These are phyloP conservation scores for Aphodius granarius DNA, from an alignment of 2,888 invertebrate genomes.

Conservation along the genomic window DNA sequence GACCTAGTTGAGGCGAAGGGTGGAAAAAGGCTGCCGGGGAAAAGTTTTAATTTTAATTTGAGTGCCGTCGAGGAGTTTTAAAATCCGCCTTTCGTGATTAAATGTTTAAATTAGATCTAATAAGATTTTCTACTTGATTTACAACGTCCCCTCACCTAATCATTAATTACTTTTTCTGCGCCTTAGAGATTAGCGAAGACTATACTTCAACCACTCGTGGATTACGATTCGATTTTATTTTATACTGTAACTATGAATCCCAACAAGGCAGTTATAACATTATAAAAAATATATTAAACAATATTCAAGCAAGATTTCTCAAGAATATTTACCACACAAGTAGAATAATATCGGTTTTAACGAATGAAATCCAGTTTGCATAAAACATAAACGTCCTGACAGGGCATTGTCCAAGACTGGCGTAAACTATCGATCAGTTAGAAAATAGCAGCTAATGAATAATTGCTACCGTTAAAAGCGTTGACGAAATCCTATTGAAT, in stretches of 20 bases:
- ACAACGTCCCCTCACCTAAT: slow-evolving; percentile 18
- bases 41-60: slow-evolving; percentile 14
- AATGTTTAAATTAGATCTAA: slow-evolving; percentile 47
- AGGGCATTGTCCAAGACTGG: background rate
- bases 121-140: slow-evolving; percentile 45
- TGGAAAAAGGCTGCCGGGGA: background rate
- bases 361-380: too few species aligned
- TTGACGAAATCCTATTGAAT: background rate
- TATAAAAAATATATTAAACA: too few species aligned
- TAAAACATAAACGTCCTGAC: too few species aligned
- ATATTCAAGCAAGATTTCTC: too few species aligned
- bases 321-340: too few species aligned
- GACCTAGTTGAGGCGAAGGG: background rate
- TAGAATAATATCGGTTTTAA: too few species aligned
- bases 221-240: background rate
- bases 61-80: slow-evolving; percentile 8
- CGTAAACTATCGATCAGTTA: background rate
- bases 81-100: slow-evolving; percentile 35
- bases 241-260: too few species aligned
- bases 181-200: background rate
- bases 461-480: background rate
- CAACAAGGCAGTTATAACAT: too few species aligned
- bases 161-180: slow-evolving; percentile 9
- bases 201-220: background rate
- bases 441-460: background rate